Conservation (phyloP, 2,113 vertebrate species). For the Spizaetus ornatus region DNA sequence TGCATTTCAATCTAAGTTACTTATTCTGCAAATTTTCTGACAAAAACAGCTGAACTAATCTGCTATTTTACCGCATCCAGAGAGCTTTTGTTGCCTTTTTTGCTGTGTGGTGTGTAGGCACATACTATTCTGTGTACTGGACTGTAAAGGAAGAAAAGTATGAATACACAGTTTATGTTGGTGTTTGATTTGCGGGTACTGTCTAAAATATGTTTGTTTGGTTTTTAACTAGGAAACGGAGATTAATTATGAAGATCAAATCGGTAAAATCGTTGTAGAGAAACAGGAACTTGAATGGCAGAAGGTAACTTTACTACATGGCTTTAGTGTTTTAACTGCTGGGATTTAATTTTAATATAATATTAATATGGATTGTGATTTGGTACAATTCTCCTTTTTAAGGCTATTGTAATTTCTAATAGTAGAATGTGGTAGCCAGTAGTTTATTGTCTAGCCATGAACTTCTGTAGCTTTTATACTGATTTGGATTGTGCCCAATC, state of each 20-base stretch:
- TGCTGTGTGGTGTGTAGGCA: not conserved
- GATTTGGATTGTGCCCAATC: not conserved
- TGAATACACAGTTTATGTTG: not conserved
- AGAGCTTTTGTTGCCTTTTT: not conserved
- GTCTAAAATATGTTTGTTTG: not conserved
- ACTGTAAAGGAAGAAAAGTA: not conserved
- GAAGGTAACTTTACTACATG: slow-evolving; percentile 65
- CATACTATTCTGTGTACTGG: not conserved
- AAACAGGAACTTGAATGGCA: slow-evolving; percentile 93
- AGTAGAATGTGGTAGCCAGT: not conserved
- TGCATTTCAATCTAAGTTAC: not conserved
- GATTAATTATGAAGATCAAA: slow-evolving; percentile 84
- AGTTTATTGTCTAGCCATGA: not conserved
- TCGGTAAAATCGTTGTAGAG: slow-evolving; percentile 85
- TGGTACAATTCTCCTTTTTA: not conserved
- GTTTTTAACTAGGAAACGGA: slow-evolving; percentile 81
- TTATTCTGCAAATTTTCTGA: not conserved
- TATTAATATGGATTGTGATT: not conserved
- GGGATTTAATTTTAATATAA: not conserved
- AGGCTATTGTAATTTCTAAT: not conserved
- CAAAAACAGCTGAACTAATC: not conserved
- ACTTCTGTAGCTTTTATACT: not conserved
- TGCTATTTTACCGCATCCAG: not conserved
- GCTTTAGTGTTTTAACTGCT: not conserved
- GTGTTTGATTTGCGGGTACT: not conserved